phyloP scores from a whole-genome alignment of 2,888 invertebrate species.

The Masnerella sp. region DNA sequence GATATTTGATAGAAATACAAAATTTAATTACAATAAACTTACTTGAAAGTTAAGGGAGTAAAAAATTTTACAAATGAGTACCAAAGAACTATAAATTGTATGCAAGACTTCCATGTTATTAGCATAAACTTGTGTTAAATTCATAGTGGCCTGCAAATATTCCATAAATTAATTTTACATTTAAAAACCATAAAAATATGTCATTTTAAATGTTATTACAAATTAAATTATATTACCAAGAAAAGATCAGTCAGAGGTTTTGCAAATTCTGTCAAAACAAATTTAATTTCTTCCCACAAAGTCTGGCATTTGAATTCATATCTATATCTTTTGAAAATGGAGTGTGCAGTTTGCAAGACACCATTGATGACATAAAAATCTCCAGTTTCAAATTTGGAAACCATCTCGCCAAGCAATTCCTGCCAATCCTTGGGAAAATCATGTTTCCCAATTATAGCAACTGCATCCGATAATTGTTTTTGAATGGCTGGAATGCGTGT shows the following conservation, averaged over 20 bases:
- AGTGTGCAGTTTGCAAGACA: slow-evolving; percentile 95
- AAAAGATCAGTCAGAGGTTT: slow-evolving; percentile 95
- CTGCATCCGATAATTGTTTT: slow-evolving; percentile 96
- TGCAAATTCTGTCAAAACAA: slow-evolving; percentile 95
- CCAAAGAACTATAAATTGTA: slow-evolving; percentile 92
- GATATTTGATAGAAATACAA: no score
- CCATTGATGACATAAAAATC: slow-evolving; percentile 98
- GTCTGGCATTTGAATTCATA: slow-evolving; percentile 96
- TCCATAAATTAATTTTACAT: slow-evolving; percentile 1
- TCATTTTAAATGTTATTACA: neutral
- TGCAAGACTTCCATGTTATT: slow-evolving; percentile 88
- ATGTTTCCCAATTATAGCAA: slow-evolving; percentile 96
- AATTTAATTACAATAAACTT: slow-evolving; percentile 63
- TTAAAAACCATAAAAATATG: neutral
- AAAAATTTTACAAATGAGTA: slow-evolving; percentile 95
- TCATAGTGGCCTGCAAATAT: slow-evolving; percentile 87
- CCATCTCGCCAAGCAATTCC: slow-evolving; percentile 94
- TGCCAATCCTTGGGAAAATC: slow-evolving; percentile 99
- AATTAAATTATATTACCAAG: slow-evolving; percentile 82
- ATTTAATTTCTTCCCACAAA: slow-evolving; percentile 98
- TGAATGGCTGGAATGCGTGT: slow-evolving; percentile 88
- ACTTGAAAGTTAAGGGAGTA: slow-evolving; percentile 97
- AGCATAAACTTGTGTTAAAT: slow-evolving; percentile 86
- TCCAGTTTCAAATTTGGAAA: slow-evolving; percentile 91
- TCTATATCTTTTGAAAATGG: slow-evolving; percentile 96